Evolutionary conservation across 2,888 invertebrate genomes (phyloP).

Genomic region (Gerris lacustris): DNA sequence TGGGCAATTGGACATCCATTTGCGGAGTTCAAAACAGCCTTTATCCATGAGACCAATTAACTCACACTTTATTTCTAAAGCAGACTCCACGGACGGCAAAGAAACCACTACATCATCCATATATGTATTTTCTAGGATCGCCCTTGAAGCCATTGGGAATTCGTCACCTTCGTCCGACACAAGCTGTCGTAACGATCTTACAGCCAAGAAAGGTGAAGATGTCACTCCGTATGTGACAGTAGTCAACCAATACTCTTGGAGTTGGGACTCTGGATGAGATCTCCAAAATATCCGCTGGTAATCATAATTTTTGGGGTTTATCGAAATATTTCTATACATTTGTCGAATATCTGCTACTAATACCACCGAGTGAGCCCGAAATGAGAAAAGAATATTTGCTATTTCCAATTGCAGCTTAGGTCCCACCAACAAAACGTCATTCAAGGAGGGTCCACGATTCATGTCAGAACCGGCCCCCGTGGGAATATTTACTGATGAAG

Average conservation of each 20-base stretch:
- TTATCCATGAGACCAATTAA: constrained; percentile 2
- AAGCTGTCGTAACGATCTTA: constrained; percentile 12
- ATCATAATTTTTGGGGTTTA: background rate
- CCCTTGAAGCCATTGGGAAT: constrained; percentile 4
- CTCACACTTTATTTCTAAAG: constrained; percentile 9
- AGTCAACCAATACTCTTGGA: constrained; percentile 2
- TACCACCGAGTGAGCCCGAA: constrained; percentile 7
- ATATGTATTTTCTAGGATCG: constrained; percentile 7
- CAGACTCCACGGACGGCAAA: constrained; percentile 6
- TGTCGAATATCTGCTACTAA: constrained; percentile 12
- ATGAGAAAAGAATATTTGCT: background rate
- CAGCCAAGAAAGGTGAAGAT: constrained; percentile 18
- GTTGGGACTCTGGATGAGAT: background rate
- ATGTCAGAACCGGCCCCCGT: too few relatives aligned
- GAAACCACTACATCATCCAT: constrained; percentile 16
- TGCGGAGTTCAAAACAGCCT: constrained; percentile 19
- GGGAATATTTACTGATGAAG: too few relatives aligned
- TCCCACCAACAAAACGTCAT: background rate
- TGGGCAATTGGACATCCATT: constrained; percentile 17
- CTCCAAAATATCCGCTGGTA: constrained; percentile 15
- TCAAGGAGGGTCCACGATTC: constrained; percentile 5
- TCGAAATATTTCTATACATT: constrained; percentile 11
- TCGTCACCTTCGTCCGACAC: constrained; percentile 6
- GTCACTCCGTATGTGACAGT: constrained; percentile 19
- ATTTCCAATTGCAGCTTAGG: constrained; percentile 13